Conservation (phyloP, 2,113 vertebrate species). For the Platichthys stellatus region DNA sequence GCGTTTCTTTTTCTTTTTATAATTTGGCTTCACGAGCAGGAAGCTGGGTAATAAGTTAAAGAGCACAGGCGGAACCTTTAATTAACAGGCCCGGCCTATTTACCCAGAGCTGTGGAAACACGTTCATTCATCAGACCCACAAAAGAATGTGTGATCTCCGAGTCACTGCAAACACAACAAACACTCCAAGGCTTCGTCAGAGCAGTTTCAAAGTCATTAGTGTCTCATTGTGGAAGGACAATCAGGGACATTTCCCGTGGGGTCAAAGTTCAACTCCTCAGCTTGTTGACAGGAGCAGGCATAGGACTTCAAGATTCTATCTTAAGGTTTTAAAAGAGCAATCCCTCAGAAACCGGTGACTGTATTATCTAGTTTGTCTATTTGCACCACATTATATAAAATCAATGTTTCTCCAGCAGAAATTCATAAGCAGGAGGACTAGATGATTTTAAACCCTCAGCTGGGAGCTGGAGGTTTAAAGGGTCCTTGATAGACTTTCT, state of each 20-base stretch:
- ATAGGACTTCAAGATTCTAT: conserved; percentile 5
- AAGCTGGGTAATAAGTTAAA: conserved; percentile 54
- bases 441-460: not conserved
- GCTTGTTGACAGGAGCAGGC: conserved; percentile 20
- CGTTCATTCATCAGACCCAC: conserved; percentile 48
- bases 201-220: conserved; percentile 55
- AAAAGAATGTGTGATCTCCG: conserved; percentile 48
- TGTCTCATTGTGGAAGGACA: conserved; percentile 32
- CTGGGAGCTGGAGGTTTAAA: not conserved
- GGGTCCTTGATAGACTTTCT: not conserved
- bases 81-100: conserved; percentile 56
- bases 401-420: not conserved
- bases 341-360: not conserved
- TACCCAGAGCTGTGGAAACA: conserved; percentile 34
- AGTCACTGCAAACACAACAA: conserved; percentile 1
- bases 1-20: conserved; percentile 3
- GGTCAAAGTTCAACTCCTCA: conserved; percentile 55
- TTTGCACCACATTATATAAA: not conserved
- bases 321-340: not conserved
- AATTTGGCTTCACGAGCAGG: conserved; percentile 20
- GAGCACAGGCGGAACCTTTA: no score
- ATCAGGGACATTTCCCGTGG: conserved; percentile 46
- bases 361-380: not conserved
- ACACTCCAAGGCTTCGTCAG: conserved; percentile 21
- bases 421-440: not conserved